A percentile compares a stretch with the other conserved stretches of the same genome.
Evolutionary conservation across 2,888 invertebrate genomes (phyloP).

Genomic region (Brachypterus glaber): DNA sequence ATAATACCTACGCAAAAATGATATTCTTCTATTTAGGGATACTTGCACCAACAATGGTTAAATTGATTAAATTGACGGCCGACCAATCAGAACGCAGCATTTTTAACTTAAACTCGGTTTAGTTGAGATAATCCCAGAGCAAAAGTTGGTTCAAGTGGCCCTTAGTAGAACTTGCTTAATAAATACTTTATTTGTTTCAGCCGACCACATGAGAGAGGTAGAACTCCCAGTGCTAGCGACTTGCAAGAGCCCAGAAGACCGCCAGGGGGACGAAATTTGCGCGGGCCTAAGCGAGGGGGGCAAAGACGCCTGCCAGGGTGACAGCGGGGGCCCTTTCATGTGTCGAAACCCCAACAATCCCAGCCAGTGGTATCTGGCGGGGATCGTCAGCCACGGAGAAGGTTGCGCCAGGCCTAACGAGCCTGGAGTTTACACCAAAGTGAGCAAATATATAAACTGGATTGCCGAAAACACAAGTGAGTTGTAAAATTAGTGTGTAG

Average conservation of each 20-base stretch:
- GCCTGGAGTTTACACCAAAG: slow-evolving; percentile 75
- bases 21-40: no score
- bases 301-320: slow-evolving; percentile 76
- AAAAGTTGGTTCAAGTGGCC: no score
- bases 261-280: slow-evolving; percentile 60
- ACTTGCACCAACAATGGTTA: no score
- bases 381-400: slow-evolving; percentile 78
- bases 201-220: slow-evolving; percentile 74
- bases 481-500: slow-evolving; percentile 24
- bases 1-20: no score
- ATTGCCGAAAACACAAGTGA: slow-evolving; percentile 54
- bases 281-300: slow-evolving; percentile 65
- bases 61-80: no score
- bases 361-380: slow-evolving; percentile 71
- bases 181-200: slow-evolving; percentile 43
- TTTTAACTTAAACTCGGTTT: no score
- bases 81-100: no score
- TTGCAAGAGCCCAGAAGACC: slow-evolving; percentile 59
- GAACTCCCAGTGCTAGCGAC: slow-evolving; percentile 58
- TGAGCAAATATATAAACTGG: slow-evolving; percentile 67
- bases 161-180: no score
- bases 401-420: slow-evolving; percentile 73
- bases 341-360: slow-evolving; percentile 59
- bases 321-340: slow-evolving; percentile 77
- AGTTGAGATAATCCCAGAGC: no score